Conservation (phyloP, 1,140 invertebrate species). For the Diabrotica virgifera region DNA sequence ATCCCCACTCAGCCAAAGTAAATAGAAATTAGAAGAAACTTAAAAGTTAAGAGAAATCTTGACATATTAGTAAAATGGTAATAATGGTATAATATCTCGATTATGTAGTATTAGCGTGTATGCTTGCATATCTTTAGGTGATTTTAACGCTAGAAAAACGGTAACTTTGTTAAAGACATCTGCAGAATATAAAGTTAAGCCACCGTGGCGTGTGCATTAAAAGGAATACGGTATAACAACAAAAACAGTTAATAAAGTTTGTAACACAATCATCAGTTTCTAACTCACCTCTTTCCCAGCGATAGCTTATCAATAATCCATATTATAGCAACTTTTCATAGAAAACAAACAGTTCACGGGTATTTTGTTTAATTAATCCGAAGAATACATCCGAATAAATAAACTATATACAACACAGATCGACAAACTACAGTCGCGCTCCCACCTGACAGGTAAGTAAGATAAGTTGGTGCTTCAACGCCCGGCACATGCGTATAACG, state of each 20-base stretch:
- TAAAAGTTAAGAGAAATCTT: neutral
- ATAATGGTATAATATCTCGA: no score
- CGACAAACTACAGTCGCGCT: conserved; percentile 9
- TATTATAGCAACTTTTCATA: conserved; percentile 1
- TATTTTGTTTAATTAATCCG: neutral
- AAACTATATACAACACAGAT: neutral
- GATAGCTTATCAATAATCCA: neutral
- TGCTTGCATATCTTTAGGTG: neutral
- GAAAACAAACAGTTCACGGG: conserved; percentile 6
- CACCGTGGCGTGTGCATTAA: conserved; percentile 9
- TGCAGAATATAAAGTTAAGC: conserved; percentile 12
- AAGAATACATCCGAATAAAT: conserved; percentile 7
- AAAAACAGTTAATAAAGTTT: conserved; percentile 5
- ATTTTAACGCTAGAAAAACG: neutral
- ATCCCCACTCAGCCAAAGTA: neutral
- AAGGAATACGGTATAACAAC: conserved; percentile 13
- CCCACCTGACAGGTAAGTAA: conserved; percentile 4
- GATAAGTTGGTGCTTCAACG: conserved; percentile 6
- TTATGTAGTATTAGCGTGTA: no score
- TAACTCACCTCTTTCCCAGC: neutral
- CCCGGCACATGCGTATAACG: conserved; percentile 5
- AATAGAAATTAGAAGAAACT: conserved; percentile 1
- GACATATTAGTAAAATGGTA: neutral
- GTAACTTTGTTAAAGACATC: conserved; percentile 1
- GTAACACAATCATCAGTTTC: neutral